phyloP scores from a whole-genome alignment of 2,888 invertebrate species.

The Xanthorhoe designata region DNA sequence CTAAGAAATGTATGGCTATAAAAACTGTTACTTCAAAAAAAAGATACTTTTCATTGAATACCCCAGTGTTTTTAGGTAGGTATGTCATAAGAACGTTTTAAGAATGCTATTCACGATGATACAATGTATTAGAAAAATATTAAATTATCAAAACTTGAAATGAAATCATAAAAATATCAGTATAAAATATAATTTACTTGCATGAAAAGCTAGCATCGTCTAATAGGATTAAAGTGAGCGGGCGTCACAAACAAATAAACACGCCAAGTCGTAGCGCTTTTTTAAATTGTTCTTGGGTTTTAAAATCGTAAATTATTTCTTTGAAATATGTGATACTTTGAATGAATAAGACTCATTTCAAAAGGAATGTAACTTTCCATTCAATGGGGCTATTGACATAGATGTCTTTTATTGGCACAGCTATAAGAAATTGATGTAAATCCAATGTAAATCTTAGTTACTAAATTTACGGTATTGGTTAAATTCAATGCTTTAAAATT shows the following conservation, averaged over 20 bases:
- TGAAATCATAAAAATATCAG: neutral
- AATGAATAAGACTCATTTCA: neutral
- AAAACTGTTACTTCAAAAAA: no score
- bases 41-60: no score
- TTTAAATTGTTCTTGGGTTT: slow-evolving; percentile 1
- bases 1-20: no score
- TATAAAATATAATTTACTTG: slow-evolving; percentile 14
- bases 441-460: no score
- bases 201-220: slow-evolving; percentile 8
- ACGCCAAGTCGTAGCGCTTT: slow-evolving; percentile 2
- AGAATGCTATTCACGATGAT: no score
- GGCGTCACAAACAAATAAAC: slow-evolving; percentile 7
- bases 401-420: neutral
- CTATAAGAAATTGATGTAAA: neutral
- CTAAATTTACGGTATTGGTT: no score
- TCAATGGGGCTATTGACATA: neutral
- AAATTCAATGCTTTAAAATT: no score
- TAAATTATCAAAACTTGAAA: neutral
- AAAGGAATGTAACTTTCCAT: neutral
- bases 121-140: neutral
- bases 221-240: slow-evolving; percentile 17
- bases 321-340: neutral
- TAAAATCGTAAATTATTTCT: neutral
- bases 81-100: no score
- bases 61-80: no score